Evolutionary conservation across 2,113 vertebrate genomes (phyloP), one percentile per base, ranked within the genome.

Genomic region (Chiloscyllium plagiosum): DNA sequence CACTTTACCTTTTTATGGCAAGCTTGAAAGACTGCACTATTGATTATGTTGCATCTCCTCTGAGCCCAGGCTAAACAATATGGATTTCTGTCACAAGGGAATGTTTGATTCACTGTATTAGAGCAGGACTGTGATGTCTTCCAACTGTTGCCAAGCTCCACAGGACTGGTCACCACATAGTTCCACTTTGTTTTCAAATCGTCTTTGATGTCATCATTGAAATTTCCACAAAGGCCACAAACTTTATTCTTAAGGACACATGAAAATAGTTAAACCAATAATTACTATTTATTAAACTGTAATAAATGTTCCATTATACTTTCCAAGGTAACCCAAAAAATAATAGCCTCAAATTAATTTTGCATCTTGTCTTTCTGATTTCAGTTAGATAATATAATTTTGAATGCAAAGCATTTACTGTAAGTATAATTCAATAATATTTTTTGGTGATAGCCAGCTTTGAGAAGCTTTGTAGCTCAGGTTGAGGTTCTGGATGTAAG

Each of bases 171-270:
- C 26, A 96, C 95, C 19, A 96, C 61, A 24, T 94, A 96, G 19
- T 95, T 72, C 42, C 78, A 96, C 22, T 86, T 96, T 12, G 96
- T 96, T 1, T 95, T 96, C 15, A 96, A 96, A 65, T 96, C 96
- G 76, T 96, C 96, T 70, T 69, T 95, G 61, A 78, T 85, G 47
- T 96, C 94, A 6, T 24, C 96, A 85, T 96, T 96, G 80, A 89
- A 96, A 95, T 96, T 96, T 37, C 96, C 96, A 65, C 96, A 96
- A 20, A 96, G 90, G 20, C 96, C 96, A 96, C 96, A 96, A 50
- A 96, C 95, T 19, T 96, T 96, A 6, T 96, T 68, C 96, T 96
- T 42, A 37, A 72, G 7, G 2, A 12, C 12, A 4, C 3, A 47
- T 47, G 61, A 89, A 26, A 4, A 95, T 13, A 95, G 33, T 72